A percentile compares a stretch with the other conserved stretches of the same genome.
These are phyloP conservation scores for Peromyscus nudipes DNA, from an alignment of 2,797 vertebrate genomes.

Conservation along the genomic window DNA sequence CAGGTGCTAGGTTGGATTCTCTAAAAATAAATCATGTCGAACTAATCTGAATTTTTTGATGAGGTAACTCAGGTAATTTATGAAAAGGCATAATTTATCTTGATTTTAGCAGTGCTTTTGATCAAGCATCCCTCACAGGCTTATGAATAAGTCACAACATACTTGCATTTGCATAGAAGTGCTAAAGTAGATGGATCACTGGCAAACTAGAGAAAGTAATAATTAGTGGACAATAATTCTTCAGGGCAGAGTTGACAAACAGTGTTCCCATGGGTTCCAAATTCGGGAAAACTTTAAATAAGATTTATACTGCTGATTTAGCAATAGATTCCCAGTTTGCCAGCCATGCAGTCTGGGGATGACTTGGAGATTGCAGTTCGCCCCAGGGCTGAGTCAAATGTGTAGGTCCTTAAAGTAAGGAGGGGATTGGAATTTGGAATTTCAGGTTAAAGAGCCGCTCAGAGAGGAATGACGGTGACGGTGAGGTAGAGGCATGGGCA, in stretches of 20 bases:
- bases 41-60: constrained; percentile 60
- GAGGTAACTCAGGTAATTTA: constrained; percentile 76
- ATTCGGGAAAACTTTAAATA: constrained; percentile 68
- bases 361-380: constrained; percentile 1
- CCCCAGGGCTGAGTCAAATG: background rate
- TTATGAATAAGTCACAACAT: constrained; percentile 70
- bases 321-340: background rate
- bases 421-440: background rate
- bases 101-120: constrained; percentile 66
- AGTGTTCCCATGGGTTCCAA: constrained; percentile 44
- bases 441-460: background rate
- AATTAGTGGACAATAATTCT: constrained; percentile 73
- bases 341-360: constrained; percentile 47
- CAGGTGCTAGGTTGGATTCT: constrained; percentile 68
- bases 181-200: constrained; percentile 70
- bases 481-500: background rate
- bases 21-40: constrained; percentile 75
- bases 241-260: constrained; percentile 65
- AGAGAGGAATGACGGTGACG: background rate
- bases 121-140: constrained; percentile 67
- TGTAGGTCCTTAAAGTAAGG: background rate
- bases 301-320: constrained; percentile 62
- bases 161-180: constrained; percentile 50
- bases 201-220: constrained; percentile 59
- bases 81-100: constrained; percentile 73